Conservation (phyloP, 2,888 invertebrate species). For the Junonia oenone region DNA sequence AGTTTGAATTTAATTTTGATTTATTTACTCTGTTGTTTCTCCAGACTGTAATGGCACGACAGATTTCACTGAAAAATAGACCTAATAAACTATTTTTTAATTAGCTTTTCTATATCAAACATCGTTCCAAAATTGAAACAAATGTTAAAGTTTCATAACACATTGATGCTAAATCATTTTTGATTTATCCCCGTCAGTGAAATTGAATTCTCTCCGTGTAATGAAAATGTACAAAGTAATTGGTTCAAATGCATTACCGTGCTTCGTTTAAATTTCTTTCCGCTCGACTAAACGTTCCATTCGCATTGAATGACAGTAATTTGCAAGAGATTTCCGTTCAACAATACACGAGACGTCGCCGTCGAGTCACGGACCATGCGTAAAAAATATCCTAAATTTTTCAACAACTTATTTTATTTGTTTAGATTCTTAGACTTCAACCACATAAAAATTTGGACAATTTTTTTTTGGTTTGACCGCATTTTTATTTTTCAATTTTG, state of each 20-base stretch:
- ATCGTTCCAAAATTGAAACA: background rate
- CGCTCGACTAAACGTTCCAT: constrained; percentile 7
- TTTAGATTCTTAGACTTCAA: background rate
- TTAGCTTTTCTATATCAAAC: too few relatives aligned
- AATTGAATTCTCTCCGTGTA: constrained; percentile 9
- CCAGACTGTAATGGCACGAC: too few relatives aligned
- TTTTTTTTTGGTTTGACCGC: background rate
- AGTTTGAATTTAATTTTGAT: too few relatives aligned
- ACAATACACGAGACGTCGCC: background rate
- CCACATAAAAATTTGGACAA: too few relatives aligned
- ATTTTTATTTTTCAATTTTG: background rate
- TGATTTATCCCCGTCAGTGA: background rate
- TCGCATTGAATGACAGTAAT: constrained; percentile 10
- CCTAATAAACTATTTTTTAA: too few relatives aligned
- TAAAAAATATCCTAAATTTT: background rate
- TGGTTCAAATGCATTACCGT: constrained; percentile 9
- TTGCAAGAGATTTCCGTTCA: constrained; percentile 12
- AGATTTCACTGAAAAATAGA: too few relatives aligned
- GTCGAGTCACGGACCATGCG: background rate
- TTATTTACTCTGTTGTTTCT: too few relatives aligned
- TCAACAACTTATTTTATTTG: background rate
- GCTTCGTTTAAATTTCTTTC: constrained; percentile 17
- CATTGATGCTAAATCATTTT: background rate
- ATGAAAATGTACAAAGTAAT: constrained; percentile 9
- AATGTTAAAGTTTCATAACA: background rate